A percentile compares a stretch with the other conserved stretches of the same genome.
Conservation (phyloP, 2,888 invertebrate species). For the Lacanobia oleracea region DNA sequence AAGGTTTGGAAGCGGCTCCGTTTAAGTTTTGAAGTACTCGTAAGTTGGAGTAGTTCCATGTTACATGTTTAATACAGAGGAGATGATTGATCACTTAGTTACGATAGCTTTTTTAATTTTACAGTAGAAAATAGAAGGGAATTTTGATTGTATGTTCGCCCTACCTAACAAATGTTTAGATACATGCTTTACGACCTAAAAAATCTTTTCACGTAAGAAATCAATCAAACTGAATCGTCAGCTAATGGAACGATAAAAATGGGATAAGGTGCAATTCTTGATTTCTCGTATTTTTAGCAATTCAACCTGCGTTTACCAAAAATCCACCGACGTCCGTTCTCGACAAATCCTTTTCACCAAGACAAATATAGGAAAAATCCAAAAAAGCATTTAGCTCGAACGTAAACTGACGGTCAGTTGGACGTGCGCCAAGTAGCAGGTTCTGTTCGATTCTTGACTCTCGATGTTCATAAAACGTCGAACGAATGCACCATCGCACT, state of each 20-base stretch:
- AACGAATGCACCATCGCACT: constrained; percentile 63
- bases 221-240: background rate
- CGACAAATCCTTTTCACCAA: constrained; percentile 64
- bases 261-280: constrained; percentile 16
- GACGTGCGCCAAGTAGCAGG: constrained; percentile 68
- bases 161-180: no score
- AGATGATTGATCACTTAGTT: background rate
- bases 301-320: constrained; percentile 48
- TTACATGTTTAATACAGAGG: constrained; percentile 9
- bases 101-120: background rate
- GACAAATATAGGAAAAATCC: constrained; percentile 63
- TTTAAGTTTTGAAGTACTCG: constrained; percentile 21
- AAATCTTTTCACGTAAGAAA: background rate
- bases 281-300: constrained; percentile 44
- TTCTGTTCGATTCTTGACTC: constrained; percentile 65
- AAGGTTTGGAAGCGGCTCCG: constrained; percentile 36
- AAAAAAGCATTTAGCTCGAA: constrained; percentile 66
- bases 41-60: background rate
- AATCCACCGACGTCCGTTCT: constrained; percentile 40
- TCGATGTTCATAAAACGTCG: constrained; percentile 67
- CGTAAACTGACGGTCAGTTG: constrained; percentile 69
- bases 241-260: constrained; percentile 23
- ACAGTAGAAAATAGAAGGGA: background rate
- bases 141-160: no score
- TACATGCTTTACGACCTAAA: background rate